A percentile compares a stretch with the other conserved stretches of the same genome.
phyloP scores from a whole-genome alignment of 2,113 vertebrate species.

The Mirza zaza region DNA sequence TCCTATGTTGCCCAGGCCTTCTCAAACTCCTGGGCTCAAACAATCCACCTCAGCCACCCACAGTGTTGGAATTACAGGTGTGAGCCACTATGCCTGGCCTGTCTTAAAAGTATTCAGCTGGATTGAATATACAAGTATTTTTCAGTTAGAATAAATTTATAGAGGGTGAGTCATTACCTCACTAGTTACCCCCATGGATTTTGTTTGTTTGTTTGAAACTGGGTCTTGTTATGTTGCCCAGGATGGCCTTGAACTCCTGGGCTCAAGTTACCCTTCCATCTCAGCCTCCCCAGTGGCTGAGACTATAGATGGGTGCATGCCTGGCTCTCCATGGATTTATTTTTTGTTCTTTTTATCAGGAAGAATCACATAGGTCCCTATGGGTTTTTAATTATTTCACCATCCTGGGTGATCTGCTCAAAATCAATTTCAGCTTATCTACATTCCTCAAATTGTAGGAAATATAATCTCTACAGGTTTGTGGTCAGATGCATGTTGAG shows the following conservation, averaged over 20 bases:
- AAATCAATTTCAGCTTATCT: neutral
- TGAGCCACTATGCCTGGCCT: neutral
- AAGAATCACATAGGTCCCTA: neutral
- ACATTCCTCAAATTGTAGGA: neutral
- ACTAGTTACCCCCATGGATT: neutral
- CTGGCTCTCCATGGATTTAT: neutral
- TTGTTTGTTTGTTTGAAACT: neutral
- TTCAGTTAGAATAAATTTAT: neutral
- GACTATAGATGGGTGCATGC: neutral
- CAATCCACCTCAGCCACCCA: too few relatives aligned
- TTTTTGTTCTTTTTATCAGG: neutral
- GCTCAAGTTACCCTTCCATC: neutral
- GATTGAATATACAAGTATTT: neutral
- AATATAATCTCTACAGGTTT: neutral
- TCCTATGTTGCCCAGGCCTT: too few relatives aligned
- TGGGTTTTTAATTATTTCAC: conserved; percentile 14
- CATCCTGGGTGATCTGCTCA: neutral
- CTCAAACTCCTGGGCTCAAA: too few relatives aligned
- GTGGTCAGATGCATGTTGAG: neutral
- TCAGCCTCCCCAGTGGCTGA: neutral
- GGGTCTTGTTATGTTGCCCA: neutral
- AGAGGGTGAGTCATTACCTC: neutral
- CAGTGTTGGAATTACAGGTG: too few relatives aligned
- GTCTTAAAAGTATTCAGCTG: conserved; percentile 3
- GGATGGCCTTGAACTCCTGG: neutral